These are phyloP conservation scores for Channa maculata DNA, from an alignment of 2,113 vertebrate genomes.

Conservation along the genomic window DNA sequence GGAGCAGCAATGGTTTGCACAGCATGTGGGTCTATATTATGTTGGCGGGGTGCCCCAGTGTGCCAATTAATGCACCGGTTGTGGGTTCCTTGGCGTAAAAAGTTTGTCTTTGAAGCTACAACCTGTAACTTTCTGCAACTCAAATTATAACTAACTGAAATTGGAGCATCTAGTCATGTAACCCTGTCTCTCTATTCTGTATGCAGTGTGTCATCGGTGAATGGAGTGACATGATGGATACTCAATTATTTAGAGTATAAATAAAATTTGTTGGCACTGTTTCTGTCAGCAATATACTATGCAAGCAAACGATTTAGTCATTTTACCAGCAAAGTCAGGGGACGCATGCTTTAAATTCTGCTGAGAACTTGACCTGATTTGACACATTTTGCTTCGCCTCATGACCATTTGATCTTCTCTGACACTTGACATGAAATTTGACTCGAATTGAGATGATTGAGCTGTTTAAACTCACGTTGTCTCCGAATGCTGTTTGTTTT, in stretches of 20 bases:
- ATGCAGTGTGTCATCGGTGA: not conserved
- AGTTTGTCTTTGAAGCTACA: not conserved
- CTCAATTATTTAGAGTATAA: not conserved
- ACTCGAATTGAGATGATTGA: not conserved
- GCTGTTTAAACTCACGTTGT: not conserved
- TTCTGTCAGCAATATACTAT: not conserved
- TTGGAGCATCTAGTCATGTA: not conserved
- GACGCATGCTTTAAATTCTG: not conserved
- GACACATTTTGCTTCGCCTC: not conserved
- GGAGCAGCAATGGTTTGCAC: constrained; percentile 1
- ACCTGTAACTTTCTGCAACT: constrained; percentile 10
- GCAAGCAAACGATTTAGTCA: not conserved
- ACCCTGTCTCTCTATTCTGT: not conserved
- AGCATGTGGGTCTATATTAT: constrained; percentile 21
- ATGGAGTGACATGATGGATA: not conserved
- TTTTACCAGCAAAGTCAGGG: not conserved
- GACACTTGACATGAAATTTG: not conserved
- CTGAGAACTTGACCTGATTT: not conserved
- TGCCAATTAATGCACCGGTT: constrained; percentile 14
- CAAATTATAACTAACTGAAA: not conserved
- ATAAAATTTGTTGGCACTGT: not conserved
- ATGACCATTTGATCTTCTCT: not conserved
- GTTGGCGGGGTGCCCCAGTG: not conserved
- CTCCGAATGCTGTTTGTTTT: not conserved
- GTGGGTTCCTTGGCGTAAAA: not conserved